These are phyloP conservation scores for Taenaris catops DNA, from an alignment of 2,888 invertebrate genomes.

Conservation along the genomic window DNA sequence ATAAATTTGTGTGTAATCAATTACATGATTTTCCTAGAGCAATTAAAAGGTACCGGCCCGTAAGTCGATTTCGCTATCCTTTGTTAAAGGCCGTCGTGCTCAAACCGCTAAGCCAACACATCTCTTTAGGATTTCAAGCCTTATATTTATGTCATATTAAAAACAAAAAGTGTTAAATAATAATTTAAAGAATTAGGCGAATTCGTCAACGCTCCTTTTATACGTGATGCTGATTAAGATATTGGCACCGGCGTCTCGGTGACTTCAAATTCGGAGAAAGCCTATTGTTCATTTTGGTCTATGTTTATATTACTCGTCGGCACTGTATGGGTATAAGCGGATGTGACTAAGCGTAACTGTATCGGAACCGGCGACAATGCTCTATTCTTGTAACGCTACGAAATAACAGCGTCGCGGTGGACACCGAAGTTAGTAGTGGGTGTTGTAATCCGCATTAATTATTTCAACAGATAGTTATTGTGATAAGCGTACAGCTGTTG, in stretches of 20 bases:
- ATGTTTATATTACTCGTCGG: conserved; percentile 40
- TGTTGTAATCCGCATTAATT: too few relatives aligned
- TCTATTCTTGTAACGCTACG: conserved; percentile 45
- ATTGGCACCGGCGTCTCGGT: conserved; percentile 4
- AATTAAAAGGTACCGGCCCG: too few relatives aligned
- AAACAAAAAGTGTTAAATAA: too few relatives aligned
- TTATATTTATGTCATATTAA: too few relatives aligned
- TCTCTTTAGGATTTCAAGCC: too few relatives aligned
- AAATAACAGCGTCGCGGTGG: conserved; percentile 23
- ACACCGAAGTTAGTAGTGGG: conserved; percentile 12
- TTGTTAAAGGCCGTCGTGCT: too few relatives aligned
- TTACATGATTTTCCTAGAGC: too few relatives aligned
- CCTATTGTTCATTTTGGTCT: conserved; percentile 37
- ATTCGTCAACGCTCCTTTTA: conserved; percentile 5
- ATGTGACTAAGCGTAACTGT: conserved; percentile 52
- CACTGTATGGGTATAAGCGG: conserved; percentile 43
- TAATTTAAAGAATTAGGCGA: neutral
- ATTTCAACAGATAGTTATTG: too few relatives aligned
- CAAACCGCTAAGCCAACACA: too few relatives aligned
- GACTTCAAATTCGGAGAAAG: conserved; percentile 33
- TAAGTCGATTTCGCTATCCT: too few relatives aligned
- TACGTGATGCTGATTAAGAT: conserved; percentile 9
- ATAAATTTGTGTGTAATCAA: too few relatives aligned
- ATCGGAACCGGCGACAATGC: conserved; percentile 43
- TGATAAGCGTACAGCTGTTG: too few relatives aligned